A percentile compares a stretch with the other conserved stretches of the same genome.
Evolutionary conservation across 2,888 invertebrate genomes (phyloP).

Genomic region (Timema podura): DNA sequence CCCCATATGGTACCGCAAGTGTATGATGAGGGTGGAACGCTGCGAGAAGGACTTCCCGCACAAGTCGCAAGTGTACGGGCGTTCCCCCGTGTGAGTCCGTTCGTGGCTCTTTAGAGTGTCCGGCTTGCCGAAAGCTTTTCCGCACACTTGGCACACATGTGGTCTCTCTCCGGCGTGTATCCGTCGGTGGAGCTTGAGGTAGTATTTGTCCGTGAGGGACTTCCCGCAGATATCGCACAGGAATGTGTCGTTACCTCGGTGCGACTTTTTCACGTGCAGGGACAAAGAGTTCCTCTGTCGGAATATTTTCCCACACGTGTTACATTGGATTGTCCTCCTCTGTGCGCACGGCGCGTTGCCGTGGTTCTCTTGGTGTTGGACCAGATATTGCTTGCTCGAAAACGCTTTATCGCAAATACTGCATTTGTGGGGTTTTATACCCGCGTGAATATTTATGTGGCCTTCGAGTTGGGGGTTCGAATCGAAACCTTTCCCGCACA

Average conservation of each 20-base stretch:
- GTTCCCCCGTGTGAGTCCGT: slow-evolving; percentile 49
- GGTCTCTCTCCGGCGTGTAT: slow-evolving; percentile 25
- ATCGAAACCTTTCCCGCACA: slow-evolving; percentile 33
- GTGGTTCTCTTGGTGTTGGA: slow-evolving; percentile 30
- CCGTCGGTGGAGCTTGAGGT: slow-evolving; percentile 15
- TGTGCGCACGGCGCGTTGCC: slow-evolving; percentile 36
- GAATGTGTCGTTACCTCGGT: not conserved
- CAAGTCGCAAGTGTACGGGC: slow-evolving; percentile 48
- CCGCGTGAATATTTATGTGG: slow-evolving; percentile 33
- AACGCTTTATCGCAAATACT: slow-evolving; percentile 40
- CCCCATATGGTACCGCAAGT: slow-evolving; percentile 48
- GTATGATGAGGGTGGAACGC: slow-evolving; percentile 50
- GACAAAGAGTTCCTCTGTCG: slow-evolving; percentile 22
- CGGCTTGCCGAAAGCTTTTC: slow-evolving; percentile 27
- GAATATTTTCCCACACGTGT: slow-evolving; percentile 37
- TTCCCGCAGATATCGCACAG: slow-evolving; percentile 23
- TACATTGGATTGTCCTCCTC: too few relatives aligned
- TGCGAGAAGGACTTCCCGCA: slow-evolving; percentile 52
- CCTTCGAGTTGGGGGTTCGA: slow-evolving; percentile 35
- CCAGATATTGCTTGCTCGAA: slow-evolving; percentile 36
- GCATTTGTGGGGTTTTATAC: slow-evolving; percentile 35
- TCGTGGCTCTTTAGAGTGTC: slow-evolving; percentile 22
- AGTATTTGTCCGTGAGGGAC: slow-evolving; percentile 17
- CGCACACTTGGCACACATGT: slow-evolving; percentile 34
- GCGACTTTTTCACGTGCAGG: slow-evolving; percentile 20